phyloP scores from a whole-genome alignment of 2,113 vertebrate genomes.

The Python bivittatus region DNA sequence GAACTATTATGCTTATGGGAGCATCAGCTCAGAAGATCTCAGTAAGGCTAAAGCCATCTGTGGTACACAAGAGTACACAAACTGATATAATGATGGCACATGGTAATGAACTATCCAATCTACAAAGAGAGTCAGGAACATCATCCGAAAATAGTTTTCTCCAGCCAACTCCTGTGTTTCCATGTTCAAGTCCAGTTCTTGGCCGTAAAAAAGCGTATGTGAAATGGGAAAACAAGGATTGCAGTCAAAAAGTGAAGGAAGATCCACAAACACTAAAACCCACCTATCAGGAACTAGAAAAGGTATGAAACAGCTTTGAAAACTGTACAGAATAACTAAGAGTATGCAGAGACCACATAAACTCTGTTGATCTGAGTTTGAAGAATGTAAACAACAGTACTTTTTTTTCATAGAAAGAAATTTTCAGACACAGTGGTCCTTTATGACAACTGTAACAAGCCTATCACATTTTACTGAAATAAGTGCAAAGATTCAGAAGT shows the following conservation, averaged over 20 bases:
- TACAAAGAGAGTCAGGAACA: conserved; percentile 55
- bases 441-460: neutral
- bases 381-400: neutral
- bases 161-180: conserved; percentile 66
- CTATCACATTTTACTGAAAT: neutral
- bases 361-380: neutral
- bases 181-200: conserved; percentile 85
- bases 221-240: conserved; percentile 93
- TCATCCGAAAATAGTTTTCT: conserved; percentile 61
- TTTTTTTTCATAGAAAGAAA: neutral
- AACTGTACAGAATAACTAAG: neutral
- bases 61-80: conserved; percentile 85
- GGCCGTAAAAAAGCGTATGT: conserved; percentile 85
- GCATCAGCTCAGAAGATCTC: conserved; percentile 76
- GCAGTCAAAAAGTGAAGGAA: conserved; percentile 79
- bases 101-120: conserved; percentile 26
- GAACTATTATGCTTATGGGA: conserved; percentile 84
- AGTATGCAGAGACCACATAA: neutral
- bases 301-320: conserved; percentile 68
- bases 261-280: conserved; percentile 77
- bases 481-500: neutral
- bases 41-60: conserved; percentile 71
- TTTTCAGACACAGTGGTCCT: neutral
- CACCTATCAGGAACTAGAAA: conserved; percentile 82
- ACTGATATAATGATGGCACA: conserved; percentile 73